Base-by-base conservation (phyloP, 2,113 vertebrate species). In the Esox niger region DNA sequence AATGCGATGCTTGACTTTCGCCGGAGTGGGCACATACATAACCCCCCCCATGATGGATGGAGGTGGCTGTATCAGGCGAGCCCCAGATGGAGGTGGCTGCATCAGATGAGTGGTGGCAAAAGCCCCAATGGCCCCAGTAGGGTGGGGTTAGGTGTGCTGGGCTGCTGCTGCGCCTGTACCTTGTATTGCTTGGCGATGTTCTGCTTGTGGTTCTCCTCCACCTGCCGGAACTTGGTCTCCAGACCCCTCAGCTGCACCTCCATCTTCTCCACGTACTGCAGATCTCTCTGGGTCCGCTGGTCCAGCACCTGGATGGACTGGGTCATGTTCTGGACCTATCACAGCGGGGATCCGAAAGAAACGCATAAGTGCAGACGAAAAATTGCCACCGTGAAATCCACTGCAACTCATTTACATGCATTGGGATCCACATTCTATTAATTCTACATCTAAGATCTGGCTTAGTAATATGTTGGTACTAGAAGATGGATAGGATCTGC, bases 161-260 rank as follows among this genome's bases (percentile, higher is more conserved):
- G n/a, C 23, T 20, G 20, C 29, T 43, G 13, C 38, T 43, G 32
- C 9, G 32, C 1, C 32, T 79, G 1, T 91, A 98, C 97, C 96
- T 97, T 98, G 88, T 97, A 98, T 95, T 99, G 96, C 90, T 96
- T 95, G 82, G 97, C 96, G 78, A 96, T 94, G 88, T 99, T 97
- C 80, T 98, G 95, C 89, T 94, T 98, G 87, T 99, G 97, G 82
- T 91, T 97, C 83, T 98, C 97, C 78, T 99, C 96, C 93, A 99
- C 95, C 89, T 96, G 96, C 68, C 91, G 95, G 86, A 99, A 98
- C 89, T 97, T 98, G 33, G 95, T 92, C 88, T 99, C 96, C 91
- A 98, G 90, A n/a, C 95, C 97, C 43, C 94, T 94, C 87, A 99
- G 95, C 79, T 98, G 97, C 74, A 93, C 95, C 87, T 99, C 97